These are phyloP conservation scores for Micrastur ruficollis DNA, from an alignment of 2,797 vertebrate species.

Conservation along the genomic window DNA sequence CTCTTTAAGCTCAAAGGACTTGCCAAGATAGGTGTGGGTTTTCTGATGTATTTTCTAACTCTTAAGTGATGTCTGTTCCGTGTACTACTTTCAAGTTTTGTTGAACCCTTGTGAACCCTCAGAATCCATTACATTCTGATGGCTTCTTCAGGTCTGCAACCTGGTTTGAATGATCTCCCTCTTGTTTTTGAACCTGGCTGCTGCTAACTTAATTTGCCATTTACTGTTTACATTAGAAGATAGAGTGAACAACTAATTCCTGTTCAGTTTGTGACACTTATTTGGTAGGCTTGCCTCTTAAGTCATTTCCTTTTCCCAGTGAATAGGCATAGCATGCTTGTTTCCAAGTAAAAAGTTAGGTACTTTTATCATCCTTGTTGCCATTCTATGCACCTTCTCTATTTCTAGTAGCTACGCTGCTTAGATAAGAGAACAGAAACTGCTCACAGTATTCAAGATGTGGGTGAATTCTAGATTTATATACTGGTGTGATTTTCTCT, in stretches of 20 bases:
- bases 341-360: background rate
- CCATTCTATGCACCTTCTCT: background rate
- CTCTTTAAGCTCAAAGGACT: background rate
- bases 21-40: background rate
- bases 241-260: background rate
- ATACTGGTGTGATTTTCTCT: background rate
- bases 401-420: background rate
- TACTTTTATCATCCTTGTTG: background rate
- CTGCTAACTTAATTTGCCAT: background rate
- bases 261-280: background rate
- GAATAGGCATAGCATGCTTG: background rate
- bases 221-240: background rate
- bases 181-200: background rate
- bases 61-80: background rate
- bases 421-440: background rate
- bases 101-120: background rate
- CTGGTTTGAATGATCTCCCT: background rate
- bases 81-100: background rate
- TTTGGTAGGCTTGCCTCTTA: background rate
- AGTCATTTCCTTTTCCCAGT: background rate
- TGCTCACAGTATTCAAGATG: background rate
- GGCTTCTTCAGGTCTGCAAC: background rate
- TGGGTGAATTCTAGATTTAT: background rate
- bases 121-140: background rate
- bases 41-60: background rate